A percentile compares a stretch with the other conserved stretches of the same genome.
Evolutionary conservation across 2,888 invertebrate species (phyloP).

Genomic region (Drosophila robusta): DNA sequence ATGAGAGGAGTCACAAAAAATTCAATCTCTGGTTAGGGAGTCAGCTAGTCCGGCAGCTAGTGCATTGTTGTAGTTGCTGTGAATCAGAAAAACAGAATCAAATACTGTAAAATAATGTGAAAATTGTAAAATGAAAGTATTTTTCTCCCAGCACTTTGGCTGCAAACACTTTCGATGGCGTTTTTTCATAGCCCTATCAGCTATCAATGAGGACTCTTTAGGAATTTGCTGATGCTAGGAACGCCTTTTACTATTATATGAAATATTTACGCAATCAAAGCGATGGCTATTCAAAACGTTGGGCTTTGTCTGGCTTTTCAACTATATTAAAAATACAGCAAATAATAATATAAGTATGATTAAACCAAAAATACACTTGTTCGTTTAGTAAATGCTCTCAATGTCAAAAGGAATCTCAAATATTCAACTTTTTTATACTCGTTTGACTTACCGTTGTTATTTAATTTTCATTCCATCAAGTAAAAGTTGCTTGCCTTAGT

Average conservation of each 20-base stretch:
- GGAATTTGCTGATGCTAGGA: constrained; percentile 2
- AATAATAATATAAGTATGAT: neutral
- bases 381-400: constrained; percentile 8
- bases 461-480: constrained; percentile 43
- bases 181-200: constrained; percentile 31
- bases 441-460: constrained; percentile 14
- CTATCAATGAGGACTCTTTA: constrained; percentile 38
- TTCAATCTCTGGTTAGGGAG: constrained; percentile 30
- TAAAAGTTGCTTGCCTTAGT: constrained; percentile 59
- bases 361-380: neutral
- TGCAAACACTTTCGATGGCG: constrained; percentile 45
- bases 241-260: constrained; percentile 45
- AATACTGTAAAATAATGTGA: constrained; percentile 54
- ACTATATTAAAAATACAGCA: neutral
- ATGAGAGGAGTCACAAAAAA: constrained; percentile 10
- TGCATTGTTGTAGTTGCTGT: constrained; percentile 33
- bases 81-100: constrained; percentile 50
- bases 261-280: constrained; percentile 47
- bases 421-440: constrained; percentile 7
- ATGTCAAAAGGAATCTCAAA: constrained; percentile 24
- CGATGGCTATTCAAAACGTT: constrained; percentile 15
- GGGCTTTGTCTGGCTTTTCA: constrained; percentile 32
- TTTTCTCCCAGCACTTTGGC: constrained; percentile 34
- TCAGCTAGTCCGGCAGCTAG: constrained; percentile 17
- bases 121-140: constrained; percentile 55